phyloP scores from a whole-genome alignment of 1,140 invertebrate genomes.

The Drosophila bifasciata region DNA sequence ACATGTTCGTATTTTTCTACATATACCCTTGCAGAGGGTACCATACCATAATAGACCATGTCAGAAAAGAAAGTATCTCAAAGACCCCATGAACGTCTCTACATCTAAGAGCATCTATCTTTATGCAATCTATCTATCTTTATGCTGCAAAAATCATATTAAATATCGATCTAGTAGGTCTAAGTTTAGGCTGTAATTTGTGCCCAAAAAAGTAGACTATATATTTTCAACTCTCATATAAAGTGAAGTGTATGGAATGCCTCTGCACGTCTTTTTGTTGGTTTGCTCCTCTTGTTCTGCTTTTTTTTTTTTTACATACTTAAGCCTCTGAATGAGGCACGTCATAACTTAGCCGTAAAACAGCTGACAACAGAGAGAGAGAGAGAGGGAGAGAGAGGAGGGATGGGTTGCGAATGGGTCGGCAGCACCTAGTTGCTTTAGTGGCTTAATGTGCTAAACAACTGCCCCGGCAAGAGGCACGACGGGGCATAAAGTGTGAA shows the following conservation, averaged over 20 bases:
- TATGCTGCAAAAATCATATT: too few species aligned
- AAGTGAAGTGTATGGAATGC: constrained; percentile 24
- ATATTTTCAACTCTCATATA: too few species aligned
- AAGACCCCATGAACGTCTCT: too few species aligned
- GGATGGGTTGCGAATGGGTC: constrained; percentile 15
- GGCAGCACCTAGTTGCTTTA: constrained; percentile 51
- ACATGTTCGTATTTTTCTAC: constrained; percentile 11
- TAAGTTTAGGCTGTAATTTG: too few species aligned
- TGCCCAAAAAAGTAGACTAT: too few species aligned
- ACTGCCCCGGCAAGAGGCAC: constrained; percentile 42
- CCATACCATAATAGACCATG: too few species aligned
- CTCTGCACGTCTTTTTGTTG: constrained; percentile 9
- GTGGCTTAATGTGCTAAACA: constrained; percentile 78
- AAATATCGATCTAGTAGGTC: too few species aligned
- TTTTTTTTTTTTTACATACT: constrained; percentile 38
- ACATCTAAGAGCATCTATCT: too few species aligned
- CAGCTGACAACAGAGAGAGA: constrained; percentile 70
- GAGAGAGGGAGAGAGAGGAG: too few species aligned
- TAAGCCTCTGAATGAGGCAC: constrained; percentile 70
- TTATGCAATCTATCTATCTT: too few species aligned
- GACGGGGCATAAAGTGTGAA: constrained; percentile 11
- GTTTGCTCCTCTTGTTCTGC: neutral
- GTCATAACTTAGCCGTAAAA: constrained; percentile 78
- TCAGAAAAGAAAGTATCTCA: too few species aligned
- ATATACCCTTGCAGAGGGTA: constrained; percentile 15